Conservation (phyloP, 2,888 invertebrate species). For the Elegia similella region DNA sequence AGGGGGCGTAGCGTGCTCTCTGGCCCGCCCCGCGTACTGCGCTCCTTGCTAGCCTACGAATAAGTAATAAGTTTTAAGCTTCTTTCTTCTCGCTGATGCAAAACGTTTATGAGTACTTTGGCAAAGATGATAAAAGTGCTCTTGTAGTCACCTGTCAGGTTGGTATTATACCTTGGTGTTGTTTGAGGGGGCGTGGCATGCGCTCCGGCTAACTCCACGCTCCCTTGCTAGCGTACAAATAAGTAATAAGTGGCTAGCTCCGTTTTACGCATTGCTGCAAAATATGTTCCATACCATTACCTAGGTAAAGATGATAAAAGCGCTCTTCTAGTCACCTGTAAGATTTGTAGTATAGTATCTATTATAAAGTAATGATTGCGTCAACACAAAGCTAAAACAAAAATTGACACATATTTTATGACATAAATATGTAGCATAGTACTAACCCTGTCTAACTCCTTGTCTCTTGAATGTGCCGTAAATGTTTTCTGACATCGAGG, state of each 20-base stretch:
- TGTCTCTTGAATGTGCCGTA: too few species aligned
- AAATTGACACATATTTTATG: too few species aligned
- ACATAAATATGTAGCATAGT: too few species aligned
- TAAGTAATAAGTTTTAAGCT: too few species aligned
- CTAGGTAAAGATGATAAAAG: conserved; percentile 91
- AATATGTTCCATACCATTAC: conserved; percentile 94
- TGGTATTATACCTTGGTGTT: conserved; percentile 26
- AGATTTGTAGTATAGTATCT: conserved; percentile 78
- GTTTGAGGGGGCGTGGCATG: conserved; percentile 65
- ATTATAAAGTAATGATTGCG: too few species aligned
- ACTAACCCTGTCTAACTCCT: too few species aligned
- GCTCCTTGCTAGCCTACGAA: conserved; percentile 93
- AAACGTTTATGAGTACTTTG: conserved; percentile 93
- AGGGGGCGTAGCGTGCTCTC: conserved; percentile 77
- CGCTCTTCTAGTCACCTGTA: conserved; percentile 91
- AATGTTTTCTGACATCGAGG: too few species aligned
- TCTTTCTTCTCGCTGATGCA: conserved; percentile 91
- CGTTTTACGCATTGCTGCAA: conserved; percentile 91
- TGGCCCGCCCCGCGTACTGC: conserved; percentile 84
- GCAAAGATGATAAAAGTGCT: conserved; percentile 90
- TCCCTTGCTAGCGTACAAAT: conserved; percentile 89
- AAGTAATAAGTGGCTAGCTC: too few species aligned
- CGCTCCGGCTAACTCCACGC: conserved; percentile 84
- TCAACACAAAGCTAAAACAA: too few species aligned
- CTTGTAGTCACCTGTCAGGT: conserved; percentile 92